Evolutionary conservation across 2,797 vertebrate species (phyloP).

Genomic region (Anolis apletophallus): DNA sequence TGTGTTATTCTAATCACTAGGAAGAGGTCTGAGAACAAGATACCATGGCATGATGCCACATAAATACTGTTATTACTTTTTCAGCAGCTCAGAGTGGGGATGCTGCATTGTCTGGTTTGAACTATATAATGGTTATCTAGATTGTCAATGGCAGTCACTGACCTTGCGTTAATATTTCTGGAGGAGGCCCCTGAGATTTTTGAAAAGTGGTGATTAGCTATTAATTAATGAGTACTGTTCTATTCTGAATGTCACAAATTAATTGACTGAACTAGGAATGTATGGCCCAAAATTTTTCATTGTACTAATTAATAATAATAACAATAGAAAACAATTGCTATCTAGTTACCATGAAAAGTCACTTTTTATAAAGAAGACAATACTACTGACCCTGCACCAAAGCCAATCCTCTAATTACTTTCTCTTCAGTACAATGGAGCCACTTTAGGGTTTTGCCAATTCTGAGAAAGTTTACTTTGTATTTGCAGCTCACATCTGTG

Average conservation of each 20-base stretch:
- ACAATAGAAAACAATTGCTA: background rate
- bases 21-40: conserved; percentile 4
- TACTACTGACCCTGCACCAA: background rate
- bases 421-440: conserved; percentile 6
- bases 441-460: background rate
- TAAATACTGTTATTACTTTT: conserved; percentile 40
- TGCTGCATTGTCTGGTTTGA: conserved; percentile 8
- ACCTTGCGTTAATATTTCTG: background rate
- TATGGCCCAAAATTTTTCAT: background rate
- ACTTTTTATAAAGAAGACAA: background rate
- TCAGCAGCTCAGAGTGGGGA: background rate
- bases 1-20: conserved; percentile 12
- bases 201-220: conserved; percentile 19
- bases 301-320: background rate
- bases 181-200: no score
- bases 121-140: background rate
- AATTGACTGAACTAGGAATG: background rate
- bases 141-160: background rate
- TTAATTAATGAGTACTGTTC: background rate
- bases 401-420: conserved; percentile 6
- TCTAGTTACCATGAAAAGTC: background rate
- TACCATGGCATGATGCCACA: background rate
- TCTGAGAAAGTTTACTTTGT: background rate
- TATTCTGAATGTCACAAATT: background rate
- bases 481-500: background rate